Base-by-base conservation (phyloP, 1,140 invertebrate genomes). In the Meteorus sp. region DNA sequence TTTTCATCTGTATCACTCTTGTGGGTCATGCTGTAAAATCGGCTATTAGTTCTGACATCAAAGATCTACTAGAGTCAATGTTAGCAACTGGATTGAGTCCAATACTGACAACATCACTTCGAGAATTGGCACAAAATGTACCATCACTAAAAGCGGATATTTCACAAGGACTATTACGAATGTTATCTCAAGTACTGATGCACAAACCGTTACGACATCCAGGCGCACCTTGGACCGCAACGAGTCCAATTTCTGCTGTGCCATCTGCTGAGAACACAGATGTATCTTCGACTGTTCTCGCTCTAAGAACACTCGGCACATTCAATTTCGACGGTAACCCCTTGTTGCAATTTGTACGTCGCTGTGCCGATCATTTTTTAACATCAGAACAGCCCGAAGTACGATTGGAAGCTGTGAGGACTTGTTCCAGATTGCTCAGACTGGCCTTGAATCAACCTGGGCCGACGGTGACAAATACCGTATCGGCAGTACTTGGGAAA, bases 251-350 rank as follows among this genome's bases (percentile, higher is more conserved):
- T 6, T 63, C 70, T 0, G 70, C 70, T 0, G 62, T 74, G 6
- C 62, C 73, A 8, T 69, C 72, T 0, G 59, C 73, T 2, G 75
- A 81, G 19, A 44, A 44, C 2, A 73, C 77, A 25, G 94, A 97
- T 72, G 86, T 90, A 2, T 82, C 87, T 7, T 93, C 89, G 50
- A 91, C 95, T 44, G 94, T 97, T 2, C 78, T 99, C 11, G 97
- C 97, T 1, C 77, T 99, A 1, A 87, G 91, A 70, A 99, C 97
- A 2, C 84, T 99, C 1, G 95, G 95, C 2, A 94, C 88, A 3
- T 99, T 99, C 75, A 93, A 98, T 74, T 99, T 99, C 80, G 93
- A 98, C 77, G 93, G 93, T 2, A 92, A 96, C 73, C 93, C 92
- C 35, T 80, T 97, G 63, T 84, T 97, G 27, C 92, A 94, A 68